Percentiles rank a stretch among this genome's conserved stretches.
Conservation (phyloP, 53 echinoderm and acorn worm species). For the Echinometra lucunter region DNA sequence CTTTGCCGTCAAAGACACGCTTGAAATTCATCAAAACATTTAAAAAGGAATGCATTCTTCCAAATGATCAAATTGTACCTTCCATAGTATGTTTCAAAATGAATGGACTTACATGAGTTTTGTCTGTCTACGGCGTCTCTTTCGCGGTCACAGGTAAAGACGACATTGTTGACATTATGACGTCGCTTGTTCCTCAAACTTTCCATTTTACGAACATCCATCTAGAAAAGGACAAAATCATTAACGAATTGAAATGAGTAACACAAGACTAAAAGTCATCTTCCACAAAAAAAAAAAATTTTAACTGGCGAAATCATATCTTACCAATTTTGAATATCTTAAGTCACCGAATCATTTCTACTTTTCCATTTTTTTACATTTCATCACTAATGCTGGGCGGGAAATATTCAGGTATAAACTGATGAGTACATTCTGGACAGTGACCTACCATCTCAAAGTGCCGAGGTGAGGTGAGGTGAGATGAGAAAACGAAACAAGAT, state of each 20-base stretch:
- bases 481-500: slow-evolving; percentile 51
- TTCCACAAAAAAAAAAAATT: too few relatives aligned
- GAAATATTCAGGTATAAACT: not conserved
- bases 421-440: not conserved
- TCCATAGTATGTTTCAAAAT: not conserved
- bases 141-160: slow-evolving; percentile 88
- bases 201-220: slow-evolving; percentile 70
- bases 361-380: not conserved
- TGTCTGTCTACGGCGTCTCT: slow-evolving; percentile 87
- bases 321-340: too few relatives aligned
- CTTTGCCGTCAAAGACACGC: not conserved
- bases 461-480: slow-evolving; percentile 78
- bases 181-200: slow-evolving; percentile 82
- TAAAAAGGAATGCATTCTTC: not conserved
- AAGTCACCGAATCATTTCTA: too few relatives aligned
- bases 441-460: slow-evolving; percentile 64
- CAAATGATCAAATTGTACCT: too few relatives aligned
- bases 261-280: too few relatives aligned
- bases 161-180: slow-evolving; percentile 85
- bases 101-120: slow-evolving; percentile 82
- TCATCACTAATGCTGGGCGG: not conserved
- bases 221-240: slow-evolving; percentile 61
- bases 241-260: too few relatives aligned
- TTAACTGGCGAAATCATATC: too few relatives aligned
- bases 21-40: not conserved